Percentiles rank a stretch among this genome's conserved stretches.
Evolutionary conservation across 2,113 vertebrate genomes (phyloP).

Genomic region (Apodemus speciosus): DNA sequence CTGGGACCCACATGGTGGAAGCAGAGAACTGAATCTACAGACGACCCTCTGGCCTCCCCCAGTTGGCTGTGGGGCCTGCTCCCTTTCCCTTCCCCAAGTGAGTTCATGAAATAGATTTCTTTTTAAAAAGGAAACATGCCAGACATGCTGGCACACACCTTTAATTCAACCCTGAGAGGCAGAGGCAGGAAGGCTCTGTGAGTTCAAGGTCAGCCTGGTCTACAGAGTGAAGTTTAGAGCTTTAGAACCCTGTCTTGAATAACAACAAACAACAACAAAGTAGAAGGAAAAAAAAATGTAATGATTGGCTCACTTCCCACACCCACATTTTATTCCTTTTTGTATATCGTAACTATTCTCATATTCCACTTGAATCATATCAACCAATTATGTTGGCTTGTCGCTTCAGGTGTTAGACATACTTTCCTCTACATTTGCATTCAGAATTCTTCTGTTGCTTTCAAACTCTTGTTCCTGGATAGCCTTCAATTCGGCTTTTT

Average conservation of each 20-base stretch:
- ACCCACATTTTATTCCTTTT: not conserved
- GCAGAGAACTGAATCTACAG: not conserved
- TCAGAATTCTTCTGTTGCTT: slow-evolving; percentile 4
- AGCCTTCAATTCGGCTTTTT: not conserved
- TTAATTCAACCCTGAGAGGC: not conserved
- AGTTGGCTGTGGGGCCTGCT: not conserved
- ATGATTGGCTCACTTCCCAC: not conserved
- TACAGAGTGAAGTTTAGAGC: not conserved
- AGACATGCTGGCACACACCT: too few species aligned
- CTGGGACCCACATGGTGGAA: not conserved
- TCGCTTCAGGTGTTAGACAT: not conserved
- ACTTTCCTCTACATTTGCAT: not conserved
- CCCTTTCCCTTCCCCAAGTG: not conserved
- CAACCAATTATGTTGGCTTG: not conserved
- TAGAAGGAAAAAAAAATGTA: not conserved
- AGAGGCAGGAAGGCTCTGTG: not conserved
- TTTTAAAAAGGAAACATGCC: not conserved
- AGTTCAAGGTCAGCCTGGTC: not conserved
- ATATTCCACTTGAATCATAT: not conserved
- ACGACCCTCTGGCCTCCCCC: not conserved
- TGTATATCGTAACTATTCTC: not conserved
- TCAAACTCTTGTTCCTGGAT: not conserved
- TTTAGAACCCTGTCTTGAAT: not conserved
- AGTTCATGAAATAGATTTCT: not conserved
- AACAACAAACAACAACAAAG: not conserved